phyloP scores from a whole-genome alignment of 2,113 vertebrate species.

The Passerina amoena region DNA sequence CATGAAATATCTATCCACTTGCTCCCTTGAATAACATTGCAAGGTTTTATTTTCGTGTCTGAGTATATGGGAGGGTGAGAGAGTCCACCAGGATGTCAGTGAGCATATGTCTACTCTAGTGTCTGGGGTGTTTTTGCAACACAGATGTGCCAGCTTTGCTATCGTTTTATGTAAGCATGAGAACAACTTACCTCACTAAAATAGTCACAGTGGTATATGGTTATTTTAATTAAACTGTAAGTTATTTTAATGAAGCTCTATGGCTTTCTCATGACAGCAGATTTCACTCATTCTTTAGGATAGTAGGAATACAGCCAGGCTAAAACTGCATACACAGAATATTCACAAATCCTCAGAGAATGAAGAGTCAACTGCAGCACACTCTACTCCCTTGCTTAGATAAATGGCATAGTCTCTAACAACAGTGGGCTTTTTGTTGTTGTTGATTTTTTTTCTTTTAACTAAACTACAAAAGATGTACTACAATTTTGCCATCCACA shows the following conservation, averaged over 20 bases:
- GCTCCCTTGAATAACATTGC: not conserved
- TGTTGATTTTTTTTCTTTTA: not conserved
- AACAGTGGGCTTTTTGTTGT: not conserved
- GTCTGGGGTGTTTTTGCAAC: not conserved
- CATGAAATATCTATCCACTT: not conserved
- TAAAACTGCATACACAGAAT: not conserved
- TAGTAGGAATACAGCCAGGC: not conserved
- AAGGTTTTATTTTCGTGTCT: not conserved
- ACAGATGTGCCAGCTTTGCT: not conserved
- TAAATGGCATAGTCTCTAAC: not conserved
- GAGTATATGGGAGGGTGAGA: not conserved
- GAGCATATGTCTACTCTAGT: not conserved
- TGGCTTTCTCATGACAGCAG: not conserved
- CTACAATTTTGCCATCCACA: not conserved
- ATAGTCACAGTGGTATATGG: not conserved
- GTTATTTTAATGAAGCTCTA: conserved; percentile 4
- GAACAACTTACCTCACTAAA: not conserved
- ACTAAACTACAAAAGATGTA: not conserved
- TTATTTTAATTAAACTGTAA: conserved; percentile 18
- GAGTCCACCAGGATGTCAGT: not conserved
- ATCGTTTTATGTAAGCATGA: not conserved
- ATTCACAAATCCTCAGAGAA: not conserved
- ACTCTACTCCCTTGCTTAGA: not conserved
- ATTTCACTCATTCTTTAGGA: not conserved
- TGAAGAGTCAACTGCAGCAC: not conserved